Conservation (phyloP, 2,113 vertebrate genomes). For the Carassius carassius region DNA sequence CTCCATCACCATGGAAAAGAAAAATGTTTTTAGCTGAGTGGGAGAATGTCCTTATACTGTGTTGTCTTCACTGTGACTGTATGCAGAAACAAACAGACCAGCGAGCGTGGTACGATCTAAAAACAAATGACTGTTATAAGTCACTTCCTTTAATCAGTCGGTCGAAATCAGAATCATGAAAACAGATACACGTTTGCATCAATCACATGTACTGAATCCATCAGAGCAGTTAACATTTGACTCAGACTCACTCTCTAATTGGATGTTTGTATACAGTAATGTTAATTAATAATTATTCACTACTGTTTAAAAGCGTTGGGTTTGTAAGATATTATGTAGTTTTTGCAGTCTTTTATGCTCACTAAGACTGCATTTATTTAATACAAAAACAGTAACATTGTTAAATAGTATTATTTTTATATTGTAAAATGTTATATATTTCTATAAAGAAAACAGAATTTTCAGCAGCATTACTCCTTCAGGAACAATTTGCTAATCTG, state of each 20-base stretch:
- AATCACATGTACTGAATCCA: neutral
- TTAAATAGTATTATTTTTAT: too few species aligned
- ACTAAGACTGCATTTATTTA: too few species aligned
- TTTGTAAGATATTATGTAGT: too few species aligned
- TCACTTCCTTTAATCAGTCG: neutral
- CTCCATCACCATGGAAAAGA: neutral
- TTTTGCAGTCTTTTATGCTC: too few species aligned
- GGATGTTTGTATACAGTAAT: constrained; percentile 10
- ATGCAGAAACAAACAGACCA: neutral
- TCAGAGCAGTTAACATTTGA: neutral
- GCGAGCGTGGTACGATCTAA: neutral
- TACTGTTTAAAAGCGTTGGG: too few species aligned
- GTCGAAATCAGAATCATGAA: neutral
- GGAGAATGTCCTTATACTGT: neutral
- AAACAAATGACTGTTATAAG: neutral
- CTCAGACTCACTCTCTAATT: neutral
- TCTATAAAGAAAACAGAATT: neutral
- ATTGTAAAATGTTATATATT: too few species aligned
- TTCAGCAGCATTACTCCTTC: neutral
- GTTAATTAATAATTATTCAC: neutral
- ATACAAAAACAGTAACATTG: too few species aligned
- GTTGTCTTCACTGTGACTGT: neutral
- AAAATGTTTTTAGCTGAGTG: neutral
- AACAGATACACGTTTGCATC: neutral
- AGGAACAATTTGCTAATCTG: neutral